These are phyloP conservation scores for Isichthys henryi DNA, from an alignment of 2,113 vertebrate species.

Conservation along the genomic window DNA sequence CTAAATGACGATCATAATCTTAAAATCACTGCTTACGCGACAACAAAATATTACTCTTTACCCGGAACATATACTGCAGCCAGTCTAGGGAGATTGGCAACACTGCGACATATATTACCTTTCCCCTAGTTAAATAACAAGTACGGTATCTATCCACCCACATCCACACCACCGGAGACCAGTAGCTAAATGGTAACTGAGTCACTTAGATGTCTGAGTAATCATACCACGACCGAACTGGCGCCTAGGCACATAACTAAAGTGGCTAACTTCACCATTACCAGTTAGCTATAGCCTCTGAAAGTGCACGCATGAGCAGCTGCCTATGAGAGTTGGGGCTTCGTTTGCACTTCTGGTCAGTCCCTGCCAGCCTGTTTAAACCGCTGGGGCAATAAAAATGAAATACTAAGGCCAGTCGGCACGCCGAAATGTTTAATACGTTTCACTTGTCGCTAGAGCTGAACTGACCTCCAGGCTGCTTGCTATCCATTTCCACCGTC, in stretches of 20 bases:
- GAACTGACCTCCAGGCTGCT: constrained; percentile 15
- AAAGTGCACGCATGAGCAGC: not conserved
- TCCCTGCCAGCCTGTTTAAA: not conserved
- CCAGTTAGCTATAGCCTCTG: not conserved
- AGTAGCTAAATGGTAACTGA: not conserved
- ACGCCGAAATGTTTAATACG: not conserved
- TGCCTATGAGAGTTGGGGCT: not conserved
- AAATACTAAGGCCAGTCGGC: not conserved
- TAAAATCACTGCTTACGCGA: not conserved
- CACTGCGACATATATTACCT: not conserved
- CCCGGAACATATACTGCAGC: not conserved
- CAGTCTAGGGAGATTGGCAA: not conserved
- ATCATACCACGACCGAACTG: not conserved
- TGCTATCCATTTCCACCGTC: constrained; percentile 16
- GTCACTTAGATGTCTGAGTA: not conserved
- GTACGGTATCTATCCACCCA: not conserved
- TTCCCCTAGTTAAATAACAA: not conserved
- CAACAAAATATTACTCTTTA: not conserved
- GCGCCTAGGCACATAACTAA: not conserved
- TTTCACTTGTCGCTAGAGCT: not conserved
- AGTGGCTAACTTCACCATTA: not conserved
- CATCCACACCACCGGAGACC: not conserved
- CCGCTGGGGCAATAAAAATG: not conserved
- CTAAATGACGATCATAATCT: not conserved
- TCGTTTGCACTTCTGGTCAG: not conserved